These are phyloP conservation scores for Eupristina koningsbergeri DNA, from an alignment of 1,140 invertebrate species.

Conservation along the genomic window DNA sequence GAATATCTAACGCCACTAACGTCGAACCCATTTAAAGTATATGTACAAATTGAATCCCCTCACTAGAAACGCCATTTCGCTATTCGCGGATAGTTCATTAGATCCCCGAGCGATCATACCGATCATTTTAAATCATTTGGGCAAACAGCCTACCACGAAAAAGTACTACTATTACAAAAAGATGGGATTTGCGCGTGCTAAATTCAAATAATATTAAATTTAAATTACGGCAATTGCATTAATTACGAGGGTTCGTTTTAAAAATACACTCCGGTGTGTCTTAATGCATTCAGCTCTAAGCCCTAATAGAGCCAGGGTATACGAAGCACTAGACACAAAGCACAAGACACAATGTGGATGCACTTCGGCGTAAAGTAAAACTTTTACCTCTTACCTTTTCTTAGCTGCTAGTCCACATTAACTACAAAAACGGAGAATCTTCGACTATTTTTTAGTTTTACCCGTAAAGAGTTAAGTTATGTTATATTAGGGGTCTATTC, in stretches of 20 bases:
- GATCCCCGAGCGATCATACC: too few relatives aligned
- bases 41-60: too few relatives aligned
- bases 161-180: too few relatives aligned
- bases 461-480: too few relatives aligned
- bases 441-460: neutral
- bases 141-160: neutral
- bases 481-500: too few relatives aligned
- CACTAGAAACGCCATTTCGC: too few relatives aligned
- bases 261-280: neutral
- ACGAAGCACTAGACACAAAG: neutral
- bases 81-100: too few relatives aligned
- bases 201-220: neutral
- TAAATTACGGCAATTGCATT: neutral
- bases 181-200: neutral
- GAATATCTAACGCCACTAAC: too few relatives aligned
- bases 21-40: too few relatives aligned
- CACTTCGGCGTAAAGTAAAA: neutral
- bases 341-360: neutral
- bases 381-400: neutral
- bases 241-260: neutral
- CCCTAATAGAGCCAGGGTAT: neutral
- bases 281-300: neutral
- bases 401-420: neutral
- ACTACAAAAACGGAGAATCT: neutral
- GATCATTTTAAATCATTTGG: neutral